Conservation (phyloP, 2,797 vertebrate species). For the Gymnothorax javanicus region DNA sequence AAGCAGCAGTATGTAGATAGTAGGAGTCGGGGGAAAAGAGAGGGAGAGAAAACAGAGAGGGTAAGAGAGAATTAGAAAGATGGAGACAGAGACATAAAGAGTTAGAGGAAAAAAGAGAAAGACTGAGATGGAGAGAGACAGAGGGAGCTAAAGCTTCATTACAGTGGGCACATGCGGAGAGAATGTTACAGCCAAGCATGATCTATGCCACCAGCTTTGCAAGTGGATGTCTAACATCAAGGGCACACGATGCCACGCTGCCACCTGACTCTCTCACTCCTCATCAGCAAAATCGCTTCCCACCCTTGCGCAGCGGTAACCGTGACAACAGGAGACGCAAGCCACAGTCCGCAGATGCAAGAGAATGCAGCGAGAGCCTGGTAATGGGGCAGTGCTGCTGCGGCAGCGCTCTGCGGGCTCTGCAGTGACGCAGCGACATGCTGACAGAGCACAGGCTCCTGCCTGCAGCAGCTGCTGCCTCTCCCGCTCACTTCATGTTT, state of each 20-base stretch:
- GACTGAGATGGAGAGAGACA: conserved; percentile 13
- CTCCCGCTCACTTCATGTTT: conserved; percentile 26
- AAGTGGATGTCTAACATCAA: not conserved
- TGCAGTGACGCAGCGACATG: not conserved
- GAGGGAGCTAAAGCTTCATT: not conserved
- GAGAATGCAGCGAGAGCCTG: conserved; percentile 22
- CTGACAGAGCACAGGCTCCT: conserved; percentile 39
- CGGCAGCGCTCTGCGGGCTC: conserved; percentile 13
- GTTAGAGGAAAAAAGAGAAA: not conserved
- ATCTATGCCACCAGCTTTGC: not conserved
- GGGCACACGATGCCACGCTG: not conserved
- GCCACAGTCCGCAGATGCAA: conserved; percentile 32
- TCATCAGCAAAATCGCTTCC: not conserved
- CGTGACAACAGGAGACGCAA: conserved; percentile 22
- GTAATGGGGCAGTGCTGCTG: conserved; percentile 36
- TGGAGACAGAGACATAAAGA: not conserved
- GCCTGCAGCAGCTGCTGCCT: not conserved
- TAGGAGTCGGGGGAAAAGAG: not conserved
- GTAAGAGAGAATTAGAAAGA: not conserved
- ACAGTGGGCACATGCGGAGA: not conserved
- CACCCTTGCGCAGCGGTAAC: conserved; percentile 11
- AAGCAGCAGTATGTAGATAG: not conserved
- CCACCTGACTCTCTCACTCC: not conserved
- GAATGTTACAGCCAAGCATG: not conserved
- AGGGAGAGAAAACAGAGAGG: not conserved